Percentiles rank a stretch among this genome's conserved stretches.
phyloP scores from a whole-genome alignment of 1,140 invertebrate genomes.

The Drosophila ohnishii region DNA sequence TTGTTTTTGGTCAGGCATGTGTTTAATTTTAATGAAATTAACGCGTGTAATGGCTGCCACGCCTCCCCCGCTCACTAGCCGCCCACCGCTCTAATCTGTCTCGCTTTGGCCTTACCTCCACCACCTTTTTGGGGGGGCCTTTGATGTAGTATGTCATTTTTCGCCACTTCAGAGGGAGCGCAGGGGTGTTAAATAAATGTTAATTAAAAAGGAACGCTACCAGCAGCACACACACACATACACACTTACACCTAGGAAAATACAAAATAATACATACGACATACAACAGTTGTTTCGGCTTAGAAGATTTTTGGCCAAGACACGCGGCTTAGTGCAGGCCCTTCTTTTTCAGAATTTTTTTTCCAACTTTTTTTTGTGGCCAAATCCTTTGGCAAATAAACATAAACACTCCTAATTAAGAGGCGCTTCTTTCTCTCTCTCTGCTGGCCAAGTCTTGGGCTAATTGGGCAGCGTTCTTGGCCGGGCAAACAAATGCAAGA shows the following conservation, averaged over 20 bases:
- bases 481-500: conserved; percentile 58
- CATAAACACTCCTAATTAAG: conserved; percentile 77
- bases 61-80: conserved; percentile 27
- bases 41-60: conserved; percentile 74
- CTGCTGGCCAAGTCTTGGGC: conserved; percentile 37
- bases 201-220: conserved; percentile 66
- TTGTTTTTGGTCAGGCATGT: conserved; percentile 79
- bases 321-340: conserved; percentile 36
- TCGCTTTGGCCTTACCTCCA: conserved; percentile 3
- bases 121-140: conserved; percentile 27
- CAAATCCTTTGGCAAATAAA: conserved; percentile 48
- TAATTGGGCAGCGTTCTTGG: conserved; percentile 71
- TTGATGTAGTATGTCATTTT: conserved; percentile 78
- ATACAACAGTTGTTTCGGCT: conserved; percentile 23
- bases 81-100: conserved; percentile 53
- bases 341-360: neutral
- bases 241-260: neutral
- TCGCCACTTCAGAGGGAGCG: conserved; percentile 1
- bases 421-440: conserved; percentile 6
- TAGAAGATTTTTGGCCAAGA: conserved; percentile 61
- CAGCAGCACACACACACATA: neutral
- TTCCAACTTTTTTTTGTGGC: conserved; percentile 8
- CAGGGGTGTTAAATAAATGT: conserved; percentile 74
- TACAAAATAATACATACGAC: conserved; percentile 3
- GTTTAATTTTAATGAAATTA: conserved; percentile 82